phyloP scores from a whole-genome alignment of 1,140 invertebrate species.

The Musca vetustissima region DNA sequence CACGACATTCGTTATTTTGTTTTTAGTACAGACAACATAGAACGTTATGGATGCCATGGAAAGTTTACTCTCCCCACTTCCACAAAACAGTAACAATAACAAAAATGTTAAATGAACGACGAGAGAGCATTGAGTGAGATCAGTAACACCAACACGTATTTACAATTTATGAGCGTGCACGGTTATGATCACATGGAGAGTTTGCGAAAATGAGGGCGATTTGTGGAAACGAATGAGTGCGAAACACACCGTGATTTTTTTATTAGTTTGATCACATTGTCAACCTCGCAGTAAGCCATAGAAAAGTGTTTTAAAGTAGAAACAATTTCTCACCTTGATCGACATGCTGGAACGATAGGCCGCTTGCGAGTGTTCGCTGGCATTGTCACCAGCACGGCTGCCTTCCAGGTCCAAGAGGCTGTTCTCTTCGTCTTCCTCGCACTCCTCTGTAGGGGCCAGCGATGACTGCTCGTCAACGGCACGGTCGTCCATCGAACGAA shows the following conservation, averaged over 20 bases:
- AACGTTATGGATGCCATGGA: too few species aligned
- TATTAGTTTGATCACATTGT: conserved; percentile 5
- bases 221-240: conserved; percentile 4
- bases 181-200: neutral
- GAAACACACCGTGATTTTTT: too few species aligned
- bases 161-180: neutral
- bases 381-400: conserved; percentile 28
- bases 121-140: too few species aligned
- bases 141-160: too few species aligned
- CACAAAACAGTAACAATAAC: too few species aligned
- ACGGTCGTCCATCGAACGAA: conserved; percentile 64
- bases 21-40: too few species aligned
- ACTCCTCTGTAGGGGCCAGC: conserved; percentile 70
- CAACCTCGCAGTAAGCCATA: conserved; percentile 29
- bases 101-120: too few species aligned
- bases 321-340: conserved; percentile 36
- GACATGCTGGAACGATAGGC: conserved; percentile 27
- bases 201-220: neutral
- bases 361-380: conserved; percentile 37
- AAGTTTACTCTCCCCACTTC: too few species aligned
- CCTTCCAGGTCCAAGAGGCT: conserved; percentile 39
- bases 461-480: conserved; percentile 67
- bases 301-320: conserved; percentile 30
- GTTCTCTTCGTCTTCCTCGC: conserved; percentile 65
- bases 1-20: too few species aligned